Percentiles rank a stretch among this genome's conserved stretches.
Evolutionary conservation across 2,797 vertebrate species (phyloP).

Genomic region (Phylloscopus collybita): DNA sequence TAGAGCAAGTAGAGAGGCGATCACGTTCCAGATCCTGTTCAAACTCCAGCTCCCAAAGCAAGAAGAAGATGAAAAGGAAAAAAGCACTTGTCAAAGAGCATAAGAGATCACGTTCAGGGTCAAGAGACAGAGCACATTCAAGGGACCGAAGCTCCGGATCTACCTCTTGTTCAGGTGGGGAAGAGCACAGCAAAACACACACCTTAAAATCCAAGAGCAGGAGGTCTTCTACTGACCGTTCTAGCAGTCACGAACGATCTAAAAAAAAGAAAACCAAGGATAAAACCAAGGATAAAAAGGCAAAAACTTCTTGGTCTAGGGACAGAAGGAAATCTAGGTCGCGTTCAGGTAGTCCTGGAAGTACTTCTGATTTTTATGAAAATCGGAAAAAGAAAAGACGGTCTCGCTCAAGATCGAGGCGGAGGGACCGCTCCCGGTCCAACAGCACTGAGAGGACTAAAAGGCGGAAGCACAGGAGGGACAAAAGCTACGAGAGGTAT

Average conservation of each 20-base stretch:
- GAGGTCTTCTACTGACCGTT: constrained; percentile 74
- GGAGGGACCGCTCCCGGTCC: constrained; percentile 77
- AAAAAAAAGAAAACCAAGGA: constrained; percentile 72
- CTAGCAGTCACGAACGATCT: constrained; percentile 78
- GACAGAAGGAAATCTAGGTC: constrained; percentile 73
- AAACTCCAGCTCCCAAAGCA: constrained; percentile 66
- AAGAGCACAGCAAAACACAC: constrained; percentile 54
- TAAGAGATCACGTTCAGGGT: constrained; percentile 57
- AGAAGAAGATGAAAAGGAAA: constrained; percentile 72
- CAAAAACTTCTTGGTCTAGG: constrained; percentile 63
- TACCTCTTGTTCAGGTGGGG: constrained; percentile 66
- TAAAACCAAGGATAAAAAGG: constrained; percentile 71
- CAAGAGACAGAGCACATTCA: constrained; percentile 61
- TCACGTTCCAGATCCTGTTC: constrained; percentile 76
- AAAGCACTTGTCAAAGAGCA: constrained; percentile 31
- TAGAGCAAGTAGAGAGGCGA: constrained; percentile 50
- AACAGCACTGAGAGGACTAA: constrained; percentile 81
- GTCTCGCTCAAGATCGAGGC: constrained; percentile 77
- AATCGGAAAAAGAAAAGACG: constrained; percentile 76
- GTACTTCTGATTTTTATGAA: constrained; percentile 73
- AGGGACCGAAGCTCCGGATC: constrained; percentile 75
- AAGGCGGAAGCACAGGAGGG: constrained; percentile 69
- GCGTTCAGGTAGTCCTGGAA: constrained; percentile 70
- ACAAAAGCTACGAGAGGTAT: constrained; percentile 67
- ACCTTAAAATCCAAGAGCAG: constrained; percentile 57